A percentile compares a stretch with the other conserved stretches of the same genome.
These are phyloP conservation scores for Pegea sp. DNA, from an alignment of 23 tunicate species.

Conservation along the genomic window DNA sequence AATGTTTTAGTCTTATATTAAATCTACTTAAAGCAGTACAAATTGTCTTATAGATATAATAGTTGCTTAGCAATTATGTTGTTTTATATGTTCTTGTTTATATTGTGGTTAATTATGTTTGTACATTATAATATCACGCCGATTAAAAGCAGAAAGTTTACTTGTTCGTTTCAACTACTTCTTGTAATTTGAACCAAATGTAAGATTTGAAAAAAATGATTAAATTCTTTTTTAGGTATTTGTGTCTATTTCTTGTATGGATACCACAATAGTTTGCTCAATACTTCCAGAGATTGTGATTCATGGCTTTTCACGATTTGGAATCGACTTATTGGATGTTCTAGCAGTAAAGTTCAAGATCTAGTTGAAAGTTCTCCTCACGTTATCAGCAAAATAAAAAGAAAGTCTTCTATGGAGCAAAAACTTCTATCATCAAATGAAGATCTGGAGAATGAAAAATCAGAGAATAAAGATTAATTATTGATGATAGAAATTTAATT, in stretches of 20 bases:
- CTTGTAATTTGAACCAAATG: not conserved
- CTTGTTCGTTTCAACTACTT: not conserved
- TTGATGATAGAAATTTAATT: too few relatives aligned
- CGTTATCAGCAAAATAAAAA: not conserved
- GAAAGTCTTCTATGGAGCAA: not conserved
- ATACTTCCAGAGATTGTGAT: too few relatives aligned
- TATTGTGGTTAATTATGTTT: too few relatives aligned
- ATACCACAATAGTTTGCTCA: slow-evolving; percentile 24
- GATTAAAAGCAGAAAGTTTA: not conserved
- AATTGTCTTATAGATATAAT: too few relatives aligned
- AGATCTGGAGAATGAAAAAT: too few relatives aligned
- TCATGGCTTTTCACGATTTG: too few relatives aligned
- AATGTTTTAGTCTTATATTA: not conserved
- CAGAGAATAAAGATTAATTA: too few relatives aligned
- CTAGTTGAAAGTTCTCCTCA: not conserved
- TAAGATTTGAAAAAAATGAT: too few relatives aligned
- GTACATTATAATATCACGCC: too few relatives aligned
- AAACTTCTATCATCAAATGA: not conserved
- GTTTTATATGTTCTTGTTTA: too few relatives aligned
- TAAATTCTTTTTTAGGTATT: slow-evolving; percentile 12
- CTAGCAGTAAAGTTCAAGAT: too few relatives aligned
- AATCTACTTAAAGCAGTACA: not conserved
- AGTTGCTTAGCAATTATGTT: too few relatives aligned
- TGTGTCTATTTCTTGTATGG: slow-evolving; percentile 31
- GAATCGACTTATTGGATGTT: not conserved